These are phyloP conservation scores for Cheumatopsyche charites DNA, from an alignment of 1,140 invertebrate species.

Conservation along the genomic window DNA sequence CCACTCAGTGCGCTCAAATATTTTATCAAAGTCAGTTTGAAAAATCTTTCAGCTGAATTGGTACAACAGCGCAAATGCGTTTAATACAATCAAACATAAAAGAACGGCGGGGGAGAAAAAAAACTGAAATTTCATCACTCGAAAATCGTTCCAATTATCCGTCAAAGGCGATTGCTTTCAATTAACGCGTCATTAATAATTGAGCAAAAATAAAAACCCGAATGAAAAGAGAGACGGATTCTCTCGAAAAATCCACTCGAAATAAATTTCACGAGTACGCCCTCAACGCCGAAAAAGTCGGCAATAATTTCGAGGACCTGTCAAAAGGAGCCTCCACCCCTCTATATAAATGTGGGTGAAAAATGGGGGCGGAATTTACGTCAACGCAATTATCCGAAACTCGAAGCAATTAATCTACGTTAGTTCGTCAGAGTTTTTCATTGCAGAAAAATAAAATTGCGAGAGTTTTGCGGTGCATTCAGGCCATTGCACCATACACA, in stretches of 20 bases:
- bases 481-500: slow-evolving; percentile 34
- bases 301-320: slow-evolving; percentile 4
- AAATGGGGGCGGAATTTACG: slow-evolving; percentile 8
- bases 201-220: not conserved
- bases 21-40: too few relatives aligned
- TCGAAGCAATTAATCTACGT: slow-evolving; percentile 36
- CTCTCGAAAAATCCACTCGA: not conserved
- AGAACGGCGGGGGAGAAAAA: too few relatives aligned
- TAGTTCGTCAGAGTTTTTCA: slow-evolving; percentile 5
- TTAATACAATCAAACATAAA: too few relatives aligned
- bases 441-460: slow-evolving; percentile 33
- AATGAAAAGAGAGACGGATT: not conserved
- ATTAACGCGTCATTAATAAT: slow-evolving; percentile 5
- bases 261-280: not conserved
- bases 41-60: too few relatives aligned
- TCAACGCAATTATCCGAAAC: slow-evolving; percentile 36
- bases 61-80: too few relatives aligned
- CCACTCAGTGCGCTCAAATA: too few relatives aligned
- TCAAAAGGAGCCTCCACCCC: not conserved
- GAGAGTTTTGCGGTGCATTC: slow-evolving; percentile 11
- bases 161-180: not conserved
- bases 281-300: slow-evolving; percentile 5
- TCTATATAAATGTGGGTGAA: not conserved
- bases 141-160: slow-evolving; percentile 6
- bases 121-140: not conserved